These are phyloP conservation scores for Lepisosteus oculatus DNA, from an alignment of 2,113 vertebrate genomes.

Conservation along the genomic window DNA sequence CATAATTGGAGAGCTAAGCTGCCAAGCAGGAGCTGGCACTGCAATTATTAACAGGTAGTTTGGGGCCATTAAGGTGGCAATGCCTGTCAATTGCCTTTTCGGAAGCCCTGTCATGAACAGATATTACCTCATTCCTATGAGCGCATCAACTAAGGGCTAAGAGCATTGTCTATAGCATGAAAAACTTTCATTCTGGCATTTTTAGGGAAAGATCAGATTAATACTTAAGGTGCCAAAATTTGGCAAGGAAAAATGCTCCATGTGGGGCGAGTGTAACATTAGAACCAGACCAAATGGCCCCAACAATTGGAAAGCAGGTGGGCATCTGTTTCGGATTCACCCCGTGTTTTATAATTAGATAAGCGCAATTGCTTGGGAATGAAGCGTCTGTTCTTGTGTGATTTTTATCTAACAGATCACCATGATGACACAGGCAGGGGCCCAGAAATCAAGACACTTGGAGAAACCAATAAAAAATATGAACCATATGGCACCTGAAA, in stretches of 20 bases:
- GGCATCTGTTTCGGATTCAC: constrained; percentile 70
- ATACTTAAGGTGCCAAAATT: constrained; percentile 47
- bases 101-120: constrained; percentile 43
- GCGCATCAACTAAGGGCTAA: background rate
- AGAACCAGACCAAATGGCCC: constrained; percentile 65
- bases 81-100: constrained; percentile 52
- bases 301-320: constrained; percentile 61
- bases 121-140: constrained; percentile 24
- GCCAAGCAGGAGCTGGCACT: constrained; percentile 60
- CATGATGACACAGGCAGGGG: constrained; percentile 31
- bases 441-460: constrained; percentile 48
- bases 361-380: constrained; percentile 58
- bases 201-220: constrained; percentile 48
- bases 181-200: constrained; percentile 17
- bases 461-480: constrained; percentile 48
- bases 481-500: constrained; percentile 43
- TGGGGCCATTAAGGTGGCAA: constrained; percentile 58
- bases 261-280: constrained; percentile 58
- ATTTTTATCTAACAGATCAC: constrained; percentile 51
- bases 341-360: constrained; percentile 69
- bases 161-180: constrained; percentile 8
- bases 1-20: constrained; percentile 66
- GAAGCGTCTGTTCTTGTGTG: constrained; percentile 58
- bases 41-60: constrained; percentile 69
- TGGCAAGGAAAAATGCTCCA: constrained; percentile 48